These are phyloP conservation scores for Zosterops japonicus DNA, from an alignment of 2,113 vertebrate genomes.

Conservation along the genomic window DNA sequence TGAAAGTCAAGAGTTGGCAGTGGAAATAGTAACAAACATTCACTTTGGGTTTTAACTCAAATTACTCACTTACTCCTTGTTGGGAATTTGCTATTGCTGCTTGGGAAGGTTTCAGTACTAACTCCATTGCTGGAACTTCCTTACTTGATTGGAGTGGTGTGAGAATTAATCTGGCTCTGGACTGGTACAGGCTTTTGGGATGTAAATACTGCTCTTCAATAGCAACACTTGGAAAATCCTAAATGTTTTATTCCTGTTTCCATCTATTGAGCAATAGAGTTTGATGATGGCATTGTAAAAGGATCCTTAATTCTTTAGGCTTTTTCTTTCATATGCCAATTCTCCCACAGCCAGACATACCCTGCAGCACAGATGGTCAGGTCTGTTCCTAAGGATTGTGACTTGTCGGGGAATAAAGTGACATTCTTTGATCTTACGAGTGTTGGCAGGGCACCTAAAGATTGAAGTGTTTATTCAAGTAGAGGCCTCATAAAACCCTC, in stretches of 20 bases:
- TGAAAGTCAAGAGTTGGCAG: background rate
- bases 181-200: background rate
- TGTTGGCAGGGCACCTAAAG: background rate
- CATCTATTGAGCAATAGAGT: background rate
- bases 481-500: background rate
- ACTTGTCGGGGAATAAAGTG: background rate
- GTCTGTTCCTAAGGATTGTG: background rate
- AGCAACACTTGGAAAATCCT: background rate
- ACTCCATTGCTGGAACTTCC: background rate
- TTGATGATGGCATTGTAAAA: background rate
- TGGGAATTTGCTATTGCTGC: background rate
- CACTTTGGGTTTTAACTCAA: background rate
- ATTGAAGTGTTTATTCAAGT: background rate
- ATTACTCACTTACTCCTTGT: background rate
- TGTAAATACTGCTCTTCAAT: background rate
- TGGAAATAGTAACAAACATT: background rate
- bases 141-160: background rate
- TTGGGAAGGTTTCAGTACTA: background rate
- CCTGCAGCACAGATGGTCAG: background rate
- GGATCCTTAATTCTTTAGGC: background rate
- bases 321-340: fast-evolving
- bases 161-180: background rate
- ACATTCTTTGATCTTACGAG: background rate
- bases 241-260: background rate
- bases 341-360: background rate